Conservation (phyloP, 2,797 vertebrate genomes). For the Tenualosa thibaudeaui region DNA sequence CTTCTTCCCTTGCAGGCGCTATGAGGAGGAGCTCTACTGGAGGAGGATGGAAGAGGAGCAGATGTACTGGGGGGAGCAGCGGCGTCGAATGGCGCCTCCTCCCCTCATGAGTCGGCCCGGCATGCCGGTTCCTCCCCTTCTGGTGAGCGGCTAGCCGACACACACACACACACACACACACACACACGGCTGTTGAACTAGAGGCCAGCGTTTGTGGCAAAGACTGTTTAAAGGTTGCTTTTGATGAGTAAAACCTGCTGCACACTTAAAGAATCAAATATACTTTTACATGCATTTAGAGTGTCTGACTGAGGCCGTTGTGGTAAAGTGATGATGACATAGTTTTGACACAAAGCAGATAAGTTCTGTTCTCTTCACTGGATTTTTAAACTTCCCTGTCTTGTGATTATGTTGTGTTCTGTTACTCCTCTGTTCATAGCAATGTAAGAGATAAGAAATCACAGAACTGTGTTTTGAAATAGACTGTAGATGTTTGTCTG, state of each 20-base stretch:
- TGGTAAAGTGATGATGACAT: not conserved
- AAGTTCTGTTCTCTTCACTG: too few relatives aligned
- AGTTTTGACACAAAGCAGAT: too few relatives aligned
- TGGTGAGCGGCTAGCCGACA: slow-evolving; percentile 58
- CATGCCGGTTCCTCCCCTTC: slow-evolving; percentile 70
- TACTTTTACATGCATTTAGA: not conserved
- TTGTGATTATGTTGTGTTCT: too few relatives aligned
- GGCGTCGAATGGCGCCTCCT: slow-evolving; percentile 66
- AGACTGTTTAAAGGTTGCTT: too few relatives aligned
- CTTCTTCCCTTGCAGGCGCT: slow-evolving; percentile 61
- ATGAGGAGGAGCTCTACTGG: slow-evolving; percentile 83
- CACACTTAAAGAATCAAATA: not conserved
- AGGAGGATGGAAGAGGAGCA: slow-evolving; percentile 78
- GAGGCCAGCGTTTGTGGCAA: not conserved
- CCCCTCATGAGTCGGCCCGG: slow-evolving; percentile 75
- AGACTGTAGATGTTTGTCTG: not conserved
- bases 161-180: not conserved
- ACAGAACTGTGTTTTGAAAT: not conserved
- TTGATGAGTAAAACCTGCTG: too few relatives aligned
- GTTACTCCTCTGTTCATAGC: not conserved
- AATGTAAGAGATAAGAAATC: not conserved
- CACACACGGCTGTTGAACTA: not conserved
- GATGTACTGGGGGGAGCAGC: slow-evolving; percentile 76
- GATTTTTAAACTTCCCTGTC: too few relatives aligned
- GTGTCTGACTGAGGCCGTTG: not conserved